Conservation (phyloP, 2,888 invertebrate species). For the Hyppa rectilinea region DNA sequence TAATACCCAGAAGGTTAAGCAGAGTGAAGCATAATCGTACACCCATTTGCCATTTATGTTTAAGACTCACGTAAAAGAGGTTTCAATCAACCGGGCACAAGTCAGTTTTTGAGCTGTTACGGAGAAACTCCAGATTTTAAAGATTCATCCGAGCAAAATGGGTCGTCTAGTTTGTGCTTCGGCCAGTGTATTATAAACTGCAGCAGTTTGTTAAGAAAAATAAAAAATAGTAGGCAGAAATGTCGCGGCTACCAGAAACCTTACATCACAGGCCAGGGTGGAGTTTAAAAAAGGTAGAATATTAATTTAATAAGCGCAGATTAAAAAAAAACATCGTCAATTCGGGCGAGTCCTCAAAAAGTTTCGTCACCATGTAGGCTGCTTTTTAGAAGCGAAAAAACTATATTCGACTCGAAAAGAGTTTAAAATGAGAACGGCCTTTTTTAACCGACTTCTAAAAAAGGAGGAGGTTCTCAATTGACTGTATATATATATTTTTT, state of each 20-base stretch:
- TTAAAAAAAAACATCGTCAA: not conserved
- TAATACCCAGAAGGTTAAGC: too few relatives aligned
- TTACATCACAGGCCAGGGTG: not conserved
- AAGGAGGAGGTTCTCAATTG: too few relatives aligned
- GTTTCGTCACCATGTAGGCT: not conserved
- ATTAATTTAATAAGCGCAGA: not conserved
- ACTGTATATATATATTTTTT: too few relatives aligned
- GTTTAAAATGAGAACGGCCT: not conserved
- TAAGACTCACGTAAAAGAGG: too few relatives aligned
- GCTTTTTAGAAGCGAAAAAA: not conserved
- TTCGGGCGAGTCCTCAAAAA: not conserved
- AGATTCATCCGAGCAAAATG: conserved; percentile 36
- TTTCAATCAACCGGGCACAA: too few relatives aligned
- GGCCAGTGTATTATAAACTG: conserved; percentile 22
- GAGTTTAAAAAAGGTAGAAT: not conserved
- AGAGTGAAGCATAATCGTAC: too few relatives aligned
- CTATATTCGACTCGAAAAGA: not conserved
- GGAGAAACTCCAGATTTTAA: too few relatives aligned
- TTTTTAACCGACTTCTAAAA: too few relatives aligned
- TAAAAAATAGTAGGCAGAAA: conserved; percentile 10
- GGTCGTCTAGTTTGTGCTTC: conserved; percentile 23
- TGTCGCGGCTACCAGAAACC: not conserved
- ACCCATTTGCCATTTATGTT: too few relatives aligned
- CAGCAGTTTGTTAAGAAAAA: conserved; percentile 36
- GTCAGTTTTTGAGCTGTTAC: too few relatives aligned